Evolutionary conservation across 2,888 invertebrate genomes (phyloP).

Genomic region (Theretra japonica): DNA sequence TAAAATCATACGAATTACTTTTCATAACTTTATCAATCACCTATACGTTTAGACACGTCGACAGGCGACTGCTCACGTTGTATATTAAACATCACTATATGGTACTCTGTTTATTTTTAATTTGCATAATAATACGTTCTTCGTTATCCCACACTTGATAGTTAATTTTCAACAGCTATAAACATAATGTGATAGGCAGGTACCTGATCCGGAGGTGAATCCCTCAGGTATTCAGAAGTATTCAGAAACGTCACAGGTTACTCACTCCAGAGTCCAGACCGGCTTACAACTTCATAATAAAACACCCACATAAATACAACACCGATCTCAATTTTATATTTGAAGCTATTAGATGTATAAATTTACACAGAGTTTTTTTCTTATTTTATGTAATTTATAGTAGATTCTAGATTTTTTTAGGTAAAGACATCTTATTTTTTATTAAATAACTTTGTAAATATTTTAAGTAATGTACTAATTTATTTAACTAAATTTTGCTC

Average conservation of each 20-base stretch:
- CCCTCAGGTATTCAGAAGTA: background rate
- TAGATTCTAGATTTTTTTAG: conserved; percentile 62
- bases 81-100: conserved; percentile 5
- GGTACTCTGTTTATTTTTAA: conserved; percentile 3
- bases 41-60: background rate
- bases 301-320: conserved; percentile 68
- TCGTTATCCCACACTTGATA: background rate
- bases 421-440: conserved; percentile 80
- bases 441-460: conserved; percentile 69
- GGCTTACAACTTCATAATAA: conserved; percentile 52
- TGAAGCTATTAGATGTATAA: conserved; percentile 77
- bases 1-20: background rate
- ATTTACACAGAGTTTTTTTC: conserved; percentile 37
- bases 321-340: conserved; percentile 81
- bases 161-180: conserved; percentile 13
- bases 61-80: conserved; percentile 10
- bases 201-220: conserved; percentile 21
- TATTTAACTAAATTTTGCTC: conserved; percentile 84
- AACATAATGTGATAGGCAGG: conserved; percentile 21
- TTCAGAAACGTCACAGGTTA: conserved; percentile 28
- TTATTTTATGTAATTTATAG: conserved; percentile 67
- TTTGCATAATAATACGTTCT: background rate
- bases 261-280: conserved; percentile 29
- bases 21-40: background rate
- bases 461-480: conserved; percentile 70